Conservation (phyloP, 2,113 vertebrate species). For the Oxyura jamaicensis region DNA sequence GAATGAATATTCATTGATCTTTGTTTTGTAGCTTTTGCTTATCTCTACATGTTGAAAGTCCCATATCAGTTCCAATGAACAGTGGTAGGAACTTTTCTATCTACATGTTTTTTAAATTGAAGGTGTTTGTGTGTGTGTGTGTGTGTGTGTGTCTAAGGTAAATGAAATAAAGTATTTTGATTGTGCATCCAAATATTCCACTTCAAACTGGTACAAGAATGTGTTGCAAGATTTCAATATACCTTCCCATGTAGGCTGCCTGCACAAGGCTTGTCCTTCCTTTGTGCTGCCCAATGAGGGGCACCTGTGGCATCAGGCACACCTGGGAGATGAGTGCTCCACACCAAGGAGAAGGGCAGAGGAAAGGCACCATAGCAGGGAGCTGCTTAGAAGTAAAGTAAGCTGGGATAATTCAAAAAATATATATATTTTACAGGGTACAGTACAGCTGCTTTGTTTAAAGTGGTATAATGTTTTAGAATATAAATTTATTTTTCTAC, state of each 20-base stretch:
- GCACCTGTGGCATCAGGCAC: not conserved
- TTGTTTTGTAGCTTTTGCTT: not conserved
- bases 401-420: not conserved
- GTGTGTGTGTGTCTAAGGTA: not conserved
- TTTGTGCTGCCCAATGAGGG: not conserved
- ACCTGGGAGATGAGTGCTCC: not conserved
- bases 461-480: not conserved
- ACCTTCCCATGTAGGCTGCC: not conserved
- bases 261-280: not conserved
- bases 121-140: not conserved
- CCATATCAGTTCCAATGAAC: not conserved
- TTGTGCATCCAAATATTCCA: not conserved
- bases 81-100: not conserved
- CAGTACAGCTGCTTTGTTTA: not conserved
- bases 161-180: not conserved
- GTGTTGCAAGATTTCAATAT: not conserved
- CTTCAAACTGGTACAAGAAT: not conserved
- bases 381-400: not conserved
- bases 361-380: fast-evolving
- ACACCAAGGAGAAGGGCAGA: fast-evolving
- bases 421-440: fast-evolving
- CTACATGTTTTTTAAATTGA: not conserved
- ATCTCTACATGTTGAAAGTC: not conserved
- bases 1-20: not conserved
- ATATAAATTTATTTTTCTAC: not conserved